Evolutionary conservation across 2,888 invertebrate genomes (phyloP), one percentile per base, ranked within the genome.

Genomic region (Andricus curvator): DNA sequence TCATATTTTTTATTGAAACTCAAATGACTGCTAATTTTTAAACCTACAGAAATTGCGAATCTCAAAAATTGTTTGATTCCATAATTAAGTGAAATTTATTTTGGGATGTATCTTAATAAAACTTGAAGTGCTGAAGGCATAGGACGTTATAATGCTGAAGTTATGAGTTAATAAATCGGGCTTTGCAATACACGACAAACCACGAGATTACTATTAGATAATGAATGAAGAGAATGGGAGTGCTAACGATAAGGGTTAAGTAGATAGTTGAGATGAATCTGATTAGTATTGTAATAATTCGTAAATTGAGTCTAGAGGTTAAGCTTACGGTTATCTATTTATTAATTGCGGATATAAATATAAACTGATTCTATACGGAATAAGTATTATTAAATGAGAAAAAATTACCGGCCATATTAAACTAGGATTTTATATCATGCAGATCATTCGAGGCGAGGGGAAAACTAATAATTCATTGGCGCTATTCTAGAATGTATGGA

Each of bases 341-440:
- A 88, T 82, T 89, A 88, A 89, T 90, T 88, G 86, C 86, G 86
- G 84, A 88, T 88, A 74, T 84, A 88, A 88, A 87, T 85, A 88
- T 89, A 85, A 86, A 86, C 74, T 85, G 87, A 84, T 83, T 84
- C 74, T 74, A 84, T 84, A 86, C 81, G 83, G 80, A 80, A 81
- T 88, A 89, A 89, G 86, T 88, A 88, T 86, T 84, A 85, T 85
- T 83, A 84, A 77, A 84, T 84, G 83, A 85, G 87, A 87, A 86
- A 81, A 90, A 89, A 89, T 90, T 88, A 91, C 90, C 90, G 90
- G 91, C 90, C 90, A 90, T 89, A 88, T 87, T 89, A 88, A 90
- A 86, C 83, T 89, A 89, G 86, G 88, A 86, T 90, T 90, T 90
- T 90, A 88, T 89, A 90, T 88, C 85, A 85, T 84, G 88, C 88